Evolutionary conservation across 2,797 vertebrate species (phyloP), one percentile per base, ranked within the genome.

Genomic region (Coendou prehensilis): DNA sequence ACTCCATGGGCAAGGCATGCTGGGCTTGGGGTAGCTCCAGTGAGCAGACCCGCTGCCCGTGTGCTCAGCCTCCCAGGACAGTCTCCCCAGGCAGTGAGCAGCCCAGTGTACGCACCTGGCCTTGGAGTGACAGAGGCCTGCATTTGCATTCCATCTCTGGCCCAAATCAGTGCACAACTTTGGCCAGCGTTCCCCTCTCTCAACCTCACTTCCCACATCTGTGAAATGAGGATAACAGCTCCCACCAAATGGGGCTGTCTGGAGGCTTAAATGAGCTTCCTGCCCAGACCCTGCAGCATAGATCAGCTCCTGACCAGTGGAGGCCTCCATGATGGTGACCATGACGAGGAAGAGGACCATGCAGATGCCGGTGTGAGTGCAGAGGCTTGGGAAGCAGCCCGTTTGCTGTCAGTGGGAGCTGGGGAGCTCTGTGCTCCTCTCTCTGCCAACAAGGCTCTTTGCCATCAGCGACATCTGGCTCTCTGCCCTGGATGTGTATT

Each of bases 381-480:
- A 20, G 82, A 41, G 75, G n/a, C 6, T 45, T 9, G 7, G 52
- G 92, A 85, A 33, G 56, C 52, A 2, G 86, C 56, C 56, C 6
- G 0, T 3, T n/a, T 75, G 57, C 80, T 54, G 59, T 41, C 91
- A 41, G 30, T 0, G 6, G 69, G 82, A 75, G 50, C 94, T 1
- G 18, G 47, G 56, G 80, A 86, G 57, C 59, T 18, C 54, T 0
- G 2, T 0, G 1, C 79, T 28, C 61, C 23, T 75, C 71, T 81
- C 23, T 78, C 87, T 84, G 93, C 92, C 95, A 57, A 10, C 86
- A 10, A 33, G 10, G 85, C 78, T 95, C 88, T 95, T 96, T 97
- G 98, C 98, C 97, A 93, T 52, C 96, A 98, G 97, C 92, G 94
- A 94, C 71, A 97, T 89, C 92, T 97, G 50, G 95, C 94, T 96